Percentiles rank a stretch among this genome's conserved stretches.
Evolutionary conservation across 2,888 invertebrate species (phyloP).

Genomic region (Epinotia brunnichana): DNA sequence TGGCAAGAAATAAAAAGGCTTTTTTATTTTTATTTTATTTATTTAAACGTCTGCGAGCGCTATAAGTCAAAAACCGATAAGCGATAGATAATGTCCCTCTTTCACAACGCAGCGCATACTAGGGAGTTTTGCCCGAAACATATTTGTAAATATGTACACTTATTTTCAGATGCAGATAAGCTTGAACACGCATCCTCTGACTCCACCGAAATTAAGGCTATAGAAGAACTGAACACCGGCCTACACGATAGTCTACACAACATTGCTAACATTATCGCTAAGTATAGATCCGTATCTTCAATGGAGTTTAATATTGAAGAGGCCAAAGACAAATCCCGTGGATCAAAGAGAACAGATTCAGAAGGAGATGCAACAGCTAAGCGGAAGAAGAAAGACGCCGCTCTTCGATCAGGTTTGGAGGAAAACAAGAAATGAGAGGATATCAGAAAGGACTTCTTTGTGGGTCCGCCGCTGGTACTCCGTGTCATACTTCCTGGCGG

Average conservation of each 20-base stretch:
- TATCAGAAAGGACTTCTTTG: slow-evolving; percentile 45
- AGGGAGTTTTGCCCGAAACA: too few species aligned
- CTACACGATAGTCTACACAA: background rate
- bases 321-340: background rate
- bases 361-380: background rate
- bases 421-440: slow-evolving; percentile 38
- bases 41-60: too few species aligned
- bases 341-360: background rate
- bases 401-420: slow-evolving; percentile 25
- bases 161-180: slow-evolving; percentile 15
- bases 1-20: too few species aligned
- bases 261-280: background rate
- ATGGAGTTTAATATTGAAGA: background rate
- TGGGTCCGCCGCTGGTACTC: slow-evolving; percentile 45
- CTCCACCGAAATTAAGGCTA: background rate
- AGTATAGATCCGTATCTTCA: slow-evolving; percentile 30
- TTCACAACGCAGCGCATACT: background rate
- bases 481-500: slow-evolving; percentile 44
- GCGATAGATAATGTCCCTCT: too few species aligned
- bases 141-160: background rate
- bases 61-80: too few species aligned
- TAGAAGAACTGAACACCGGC: background rate
- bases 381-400: background rate
- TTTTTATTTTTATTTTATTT: too few species aligned
- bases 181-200: background rate